Conservation (phyloP, 2,113 vertebrate genomes). For the Aphyosemion australe region DNA sequence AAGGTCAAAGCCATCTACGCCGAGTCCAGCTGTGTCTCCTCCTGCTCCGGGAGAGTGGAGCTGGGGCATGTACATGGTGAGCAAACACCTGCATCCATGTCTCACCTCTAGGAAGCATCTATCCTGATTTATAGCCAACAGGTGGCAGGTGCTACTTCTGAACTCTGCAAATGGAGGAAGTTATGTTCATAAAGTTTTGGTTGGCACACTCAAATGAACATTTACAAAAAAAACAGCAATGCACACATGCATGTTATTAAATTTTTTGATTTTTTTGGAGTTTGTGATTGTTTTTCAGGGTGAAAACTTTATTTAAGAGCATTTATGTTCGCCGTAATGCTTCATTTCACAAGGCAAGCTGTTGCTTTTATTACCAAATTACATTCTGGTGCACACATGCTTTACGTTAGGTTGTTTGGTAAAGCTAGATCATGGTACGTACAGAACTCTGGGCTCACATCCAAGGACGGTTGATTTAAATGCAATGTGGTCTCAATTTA, state of each 20-base stretch:
- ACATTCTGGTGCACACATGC: conserved; percentile 18
- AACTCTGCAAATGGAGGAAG: neutral
- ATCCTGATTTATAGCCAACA: neutral
- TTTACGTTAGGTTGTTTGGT: conserved; percentile 9
- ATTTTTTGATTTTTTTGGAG: too few relatives aligned
- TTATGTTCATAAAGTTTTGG: neutral
- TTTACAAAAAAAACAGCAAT: neutral
- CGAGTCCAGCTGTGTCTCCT: conserved; percentile 85
- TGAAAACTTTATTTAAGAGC: neutral
- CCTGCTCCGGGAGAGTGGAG: conserved; percentile 84
- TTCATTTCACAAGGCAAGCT: neutral
- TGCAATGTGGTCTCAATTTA: conserved; percentile 33
- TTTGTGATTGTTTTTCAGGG: neutral
- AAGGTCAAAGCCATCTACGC: conserved; percentile 91
- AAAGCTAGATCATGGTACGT: neutral
- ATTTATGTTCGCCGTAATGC: neutral
- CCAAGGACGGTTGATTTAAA: conserved; percentile 9
- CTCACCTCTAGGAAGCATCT: neutral
- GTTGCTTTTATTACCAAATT: neutral
- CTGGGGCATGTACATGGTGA: conserved; percentile 93
- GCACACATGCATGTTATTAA: too few relatives aligned
- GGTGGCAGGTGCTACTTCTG: neutral
- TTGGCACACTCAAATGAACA: neutral
- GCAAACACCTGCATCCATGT: conserved; percentile 26
- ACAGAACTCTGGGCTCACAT: conserved; percentile 19